Evolutionary conservation across 2,113 vertebrate genomes (phyloP), one percentile per base, ranked within the genome.

Genomic region (Cololabis saira): DNA sequence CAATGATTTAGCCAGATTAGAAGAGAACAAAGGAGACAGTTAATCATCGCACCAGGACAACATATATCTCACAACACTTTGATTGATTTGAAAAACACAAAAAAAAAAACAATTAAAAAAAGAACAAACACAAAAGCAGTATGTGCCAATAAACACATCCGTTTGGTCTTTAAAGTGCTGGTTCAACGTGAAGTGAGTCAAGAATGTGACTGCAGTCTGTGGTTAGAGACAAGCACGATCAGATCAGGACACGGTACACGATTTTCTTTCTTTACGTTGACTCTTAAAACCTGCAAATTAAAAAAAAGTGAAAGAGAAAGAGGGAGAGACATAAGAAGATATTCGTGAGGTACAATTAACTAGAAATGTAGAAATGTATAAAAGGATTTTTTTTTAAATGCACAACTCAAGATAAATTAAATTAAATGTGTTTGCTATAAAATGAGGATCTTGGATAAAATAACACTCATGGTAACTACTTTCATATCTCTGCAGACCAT

Each of bases 231-330:
- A 0, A 17, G 5, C 27, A 5, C 7, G 13, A 21, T 62, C 52
- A 27, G 47, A 42, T 87, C 73, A 89, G 16, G 85, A 90, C 8
- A 73, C n/a, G 4, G 13, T 72, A 15, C 89, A 90, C 0, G 8
- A 0, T 5, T 4, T 0, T 43, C 49, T 86, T 12, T 0, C 1
- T 33, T 1, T 42, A 9, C 0, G 41, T 1, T 10, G 73, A 67
- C 64, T 71, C 12, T 40, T 79, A 5, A 60, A 0, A 61, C 80
- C 89, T 90, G 65, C 6, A 9, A 17, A 9, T 37, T 37, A 7
- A 50, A 17, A 37, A 51, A 59, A 16, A 40, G 37, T 42, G 12
- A 42, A 17, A 37, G 41, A 14, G 4, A 11, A 0, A 13, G 0
- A 43, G 12, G 40, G 3, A 43, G 12, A 44, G 3, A 9, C 3